Evolutionary conservation across 2,888 invertebrate species (phyloP).

Genomic region (Rutpela maculata): DNA sequence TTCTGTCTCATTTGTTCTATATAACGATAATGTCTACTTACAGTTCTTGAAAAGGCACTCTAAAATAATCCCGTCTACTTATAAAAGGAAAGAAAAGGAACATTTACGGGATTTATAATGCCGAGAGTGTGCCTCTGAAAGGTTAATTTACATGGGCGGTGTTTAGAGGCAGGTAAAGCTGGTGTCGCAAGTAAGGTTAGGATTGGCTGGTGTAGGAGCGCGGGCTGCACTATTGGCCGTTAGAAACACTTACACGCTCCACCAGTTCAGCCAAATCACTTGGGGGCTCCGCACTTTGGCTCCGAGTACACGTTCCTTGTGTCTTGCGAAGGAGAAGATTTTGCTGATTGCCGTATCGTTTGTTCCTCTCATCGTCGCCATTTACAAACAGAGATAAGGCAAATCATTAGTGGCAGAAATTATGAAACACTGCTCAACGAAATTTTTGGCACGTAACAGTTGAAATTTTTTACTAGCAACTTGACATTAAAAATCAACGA

Average conservation of each 20-base stretch:
- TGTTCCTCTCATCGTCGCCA: slow-evolving; percentile 23
- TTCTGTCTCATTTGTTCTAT: not conserved
- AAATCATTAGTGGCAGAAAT: not conserved
- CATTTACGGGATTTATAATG: slow-evolving; percentile 1
- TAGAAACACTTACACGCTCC: slow-evolving; percentile 67
- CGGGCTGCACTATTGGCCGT: slow-evolving; percentile 66
- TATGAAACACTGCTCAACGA: not conserved
- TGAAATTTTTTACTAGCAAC: too few relatives aligned
- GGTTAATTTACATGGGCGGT: slow-evolving; percentile 58
- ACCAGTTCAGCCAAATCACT: slow-evolving; percentile 60
- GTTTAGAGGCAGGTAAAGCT: slow-evolving; percentile 53
- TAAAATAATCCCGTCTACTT: not conserved
- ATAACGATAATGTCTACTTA: not conserved
- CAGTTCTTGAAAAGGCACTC: not conserved
- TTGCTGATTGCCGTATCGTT: slow-evolving; percentile 10
- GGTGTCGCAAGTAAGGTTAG: slow-evolving; percentile 48
- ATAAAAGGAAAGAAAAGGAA: slow-evolving; percentile 11
- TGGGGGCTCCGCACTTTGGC: slow-evolving; percentile 29
- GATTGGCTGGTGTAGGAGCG: slow-evolving; percentile 61
- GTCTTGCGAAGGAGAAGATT: slow-evolving; percentile 22
- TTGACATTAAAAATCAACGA: too few relatives aligned
- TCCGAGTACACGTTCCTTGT: slow-evolving; percentile 9
- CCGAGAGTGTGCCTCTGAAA: slow-evolving; percentile 14
- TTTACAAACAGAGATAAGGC: not conserved
- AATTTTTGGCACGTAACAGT: not conserved